These are phyloP conservation scores for Pocota personata DNA, from an alignment of 2,888 invertebrate genomes.

Conservation along the genomic window DNA sequence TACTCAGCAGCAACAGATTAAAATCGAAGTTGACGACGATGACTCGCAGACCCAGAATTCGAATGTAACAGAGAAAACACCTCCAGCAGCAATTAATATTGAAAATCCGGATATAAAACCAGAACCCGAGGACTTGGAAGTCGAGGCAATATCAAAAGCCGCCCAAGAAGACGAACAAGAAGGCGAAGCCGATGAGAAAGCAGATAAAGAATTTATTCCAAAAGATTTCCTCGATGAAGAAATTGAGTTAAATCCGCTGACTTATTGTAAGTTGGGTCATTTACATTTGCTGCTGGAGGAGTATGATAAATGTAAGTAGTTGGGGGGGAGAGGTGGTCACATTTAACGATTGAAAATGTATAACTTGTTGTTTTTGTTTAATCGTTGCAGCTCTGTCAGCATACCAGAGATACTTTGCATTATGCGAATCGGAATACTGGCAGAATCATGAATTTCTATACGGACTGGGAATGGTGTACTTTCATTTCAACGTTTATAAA, in stretches of 20 bases:
- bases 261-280: conserved; percentile 97
- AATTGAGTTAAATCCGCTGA: conserved; percentile 93
- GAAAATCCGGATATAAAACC: conserved; percentile 69
- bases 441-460: conserved; percentile 96
- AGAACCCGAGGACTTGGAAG: conserved; percentile 75
- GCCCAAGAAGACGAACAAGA: conserved; percentile 75
- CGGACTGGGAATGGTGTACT: conserved; percentile 97
- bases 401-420: conserved; percentile 95
- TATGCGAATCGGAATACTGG: conserved; percentile 91
- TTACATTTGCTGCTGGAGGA: conserved; percentile 96
- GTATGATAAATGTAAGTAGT: conserved; percentile 92
- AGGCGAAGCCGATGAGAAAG: conserved; percentile 79
- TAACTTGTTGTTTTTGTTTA: background rate
- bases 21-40: conserved; percentile 71
- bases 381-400: conserved; percentile 94
- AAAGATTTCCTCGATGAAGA: conserved; percentile 83
- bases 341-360: background rate
- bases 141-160: conserved; percentile 69
- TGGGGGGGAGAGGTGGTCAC: background rate
- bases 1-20: conserved; percentile 58
- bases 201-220: conserved; percentile 78
- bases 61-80: conserved; percentile 35
- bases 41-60: conserved; percentile 45
- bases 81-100: conserved; percentile 12
- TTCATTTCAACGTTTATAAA: conserved; percentile 97